These are phyloP conservation scores for Vanessa atalanta DNA, from an alignment of 1,140 invertebrate species.

Conservation along the genomic window DNA sequence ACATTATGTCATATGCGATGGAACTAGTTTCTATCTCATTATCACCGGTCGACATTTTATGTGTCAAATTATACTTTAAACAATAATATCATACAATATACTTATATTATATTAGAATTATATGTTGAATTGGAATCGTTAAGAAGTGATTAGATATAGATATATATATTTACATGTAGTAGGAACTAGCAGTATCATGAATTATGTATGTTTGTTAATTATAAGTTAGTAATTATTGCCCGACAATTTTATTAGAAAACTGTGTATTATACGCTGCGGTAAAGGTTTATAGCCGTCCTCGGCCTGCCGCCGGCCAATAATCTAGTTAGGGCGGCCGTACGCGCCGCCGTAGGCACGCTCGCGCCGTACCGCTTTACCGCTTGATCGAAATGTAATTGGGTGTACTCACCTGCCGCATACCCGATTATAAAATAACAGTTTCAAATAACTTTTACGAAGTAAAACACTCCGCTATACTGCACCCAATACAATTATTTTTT, in stretches of 20 bases:
- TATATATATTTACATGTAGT: not conserved
- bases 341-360: conserved; percentile 52
- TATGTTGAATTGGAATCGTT: too few species aligned
- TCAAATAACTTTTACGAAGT: conserved; percentile 30
- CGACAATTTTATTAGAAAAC: conserved; percentile 29
- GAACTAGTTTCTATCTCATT: too few species aligned
- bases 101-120: too few species aligned
- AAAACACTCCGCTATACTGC: not conserved
- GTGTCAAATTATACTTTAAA: too few species aligned
- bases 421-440: conserved; percentile 60
- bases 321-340: conserved; percentile 67
- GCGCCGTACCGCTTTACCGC: conserved; percentile 40
- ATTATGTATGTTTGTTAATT: not conserved
- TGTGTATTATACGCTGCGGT: conserved; percentile 29
- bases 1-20: too few species aligned
- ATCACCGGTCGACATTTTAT: too few species aligned
- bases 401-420: conserved; percentile 63
- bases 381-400: conserved; percentile 75
- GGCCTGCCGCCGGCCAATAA: conserved; percentile 51
- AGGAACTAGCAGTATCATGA: not conserved
- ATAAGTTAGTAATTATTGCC: not conserved
- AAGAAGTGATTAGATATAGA: too few species aligned
- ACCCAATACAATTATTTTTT: not conserved
- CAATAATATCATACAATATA: too few species aligned
- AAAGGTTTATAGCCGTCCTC: conserved; percentile 17